Percentiles rank a stretch among this genome's conserved stretches.
Evolutionary conservation across 2,888 invertebrate species (phyloP).

Genomic region (Drosophila kambysellisi): DNA sequence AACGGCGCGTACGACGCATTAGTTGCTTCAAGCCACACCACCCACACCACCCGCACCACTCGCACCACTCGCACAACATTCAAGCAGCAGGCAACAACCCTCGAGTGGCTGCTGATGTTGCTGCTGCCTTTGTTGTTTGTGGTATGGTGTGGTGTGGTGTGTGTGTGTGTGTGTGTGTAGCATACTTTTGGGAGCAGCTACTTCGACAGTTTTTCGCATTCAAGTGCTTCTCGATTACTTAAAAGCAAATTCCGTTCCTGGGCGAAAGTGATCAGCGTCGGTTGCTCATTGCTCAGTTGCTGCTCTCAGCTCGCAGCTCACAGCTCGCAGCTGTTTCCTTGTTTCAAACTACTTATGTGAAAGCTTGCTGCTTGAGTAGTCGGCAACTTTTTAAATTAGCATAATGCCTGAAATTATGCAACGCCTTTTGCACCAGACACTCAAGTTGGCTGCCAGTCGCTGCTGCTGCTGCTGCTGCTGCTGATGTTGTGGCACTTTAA

Average conservation of each 20-base stretch:
- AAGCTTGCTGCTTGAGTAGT: conserved; percentile 56
- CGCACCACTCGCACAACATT: not conserved
- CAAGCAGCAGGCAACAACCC: conserved; percentile 12
- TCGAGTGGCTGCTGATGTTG: conserved; percentile 16
- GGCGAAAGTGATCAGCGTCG: conserved; percentile 69
- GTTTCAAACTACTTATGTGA: conserved; percentile 61
- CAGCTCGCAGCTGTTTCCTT: conserved; percentile 49
- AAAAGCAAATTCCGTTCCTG: conserved; percentile 77
- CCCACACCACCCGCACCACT: not conserved
- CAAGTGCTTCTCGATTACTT: conserved; percentile 82
- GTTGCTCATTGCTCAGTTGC: conserved; percentile 31
- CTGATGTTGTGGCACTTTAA: conserved; percentile 61
- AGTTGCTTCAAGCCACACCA: conserved; percentile 64
- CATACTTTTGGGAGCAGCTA: conserved; percentile 60
- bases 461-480: conserved; percentile 8
- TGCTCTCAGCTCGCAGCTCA: conserved; percentile 38
- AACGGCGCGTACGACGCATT: conserved; percentile 85
- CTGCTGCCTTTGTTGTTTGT: conserved; percentile 35
- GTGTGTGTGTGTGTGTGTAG: not conserved
- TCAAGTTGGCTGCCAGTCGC: conserved; percentile 36
- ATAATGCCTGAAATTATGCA: conserved; percentile 80
- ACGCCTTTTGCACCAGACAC: conserved; percentile 58
- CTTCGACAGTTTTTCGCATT: conserved; percentile 64
- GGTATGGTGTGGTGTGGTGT: conserved; percentile 3
- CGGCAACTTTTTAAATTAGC: conserved; percentile 74